Conservation (phyloP, 2,888 invertebrate genomes). For the Allophyes oxyacanthae region DNA sequence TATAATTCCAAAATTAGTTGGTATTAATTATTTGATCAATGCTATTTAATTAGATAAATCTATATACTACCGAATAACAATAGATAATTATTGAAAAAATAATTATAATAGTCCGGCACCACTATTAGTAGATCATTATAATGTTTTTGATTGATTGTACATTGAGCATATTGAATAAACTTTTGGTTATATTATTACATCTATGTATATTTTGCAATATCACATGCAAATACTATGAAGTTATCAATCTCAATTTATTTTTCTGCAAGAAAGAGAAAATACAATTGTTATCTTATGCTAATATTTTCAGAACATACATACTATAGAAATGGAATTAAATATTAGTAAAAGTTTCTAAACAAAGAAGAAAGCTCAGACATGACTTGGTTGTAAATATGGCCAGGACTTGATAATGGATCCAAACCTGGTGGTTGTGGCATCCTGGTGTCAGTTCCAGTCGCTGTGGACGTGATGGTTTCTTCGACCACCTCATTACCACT, state of each 20-base stretch:
- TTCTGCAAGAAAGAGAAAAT: constrained; percentile 45
- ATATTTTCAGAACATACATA: constrained; percentile 35
- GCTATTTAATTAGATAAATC: constrained; percentile 20
- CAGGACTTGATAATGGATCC: constrained; percentile 65
- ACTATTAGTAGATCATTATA: constrained; percentile 9
- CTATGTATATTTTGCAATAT: constrained; percentile 28
- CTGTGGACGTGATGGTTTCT: constrained; percentile 71
- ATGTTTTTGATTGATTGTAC: constrained; percentile 12
- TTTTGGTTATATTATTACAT: constrained; percentile 24
- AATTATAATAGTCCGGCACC: constrained; percentile 5
- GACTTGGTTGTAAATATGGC: constrained; percentile 65
- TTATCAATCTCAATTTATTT: constrained; percentile 43
- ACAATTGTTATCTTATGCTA: constrained; percentile 42
- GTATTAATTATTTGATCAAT: constrained; percentile 36
- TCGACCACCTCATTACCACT: constrained; percentile 81
- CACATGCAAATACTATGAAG: constrained; percentile 40
- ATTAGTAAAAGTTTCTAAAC: constrained; percentile 77
- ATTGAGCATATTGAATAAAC: constrained; percentile 24
- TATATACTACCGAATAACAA: constrained; percentile 33
- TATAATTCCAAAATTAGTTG: constrained; percentile 38
- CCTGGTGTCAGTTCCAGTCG: constrained; percentile 56
- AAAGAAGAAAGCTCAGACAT: constrained; percentile 75
- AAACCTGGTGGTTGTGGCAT: constrained; percentile 61
- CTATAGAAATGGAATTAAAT: constrained; percentile 30
- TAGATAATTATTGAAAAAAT: constrained; percentile 12